Evolutionary conservation across 1,140 invertebrate genomes (phyloP).

Genomic region (Aethina tumida): DNA sequence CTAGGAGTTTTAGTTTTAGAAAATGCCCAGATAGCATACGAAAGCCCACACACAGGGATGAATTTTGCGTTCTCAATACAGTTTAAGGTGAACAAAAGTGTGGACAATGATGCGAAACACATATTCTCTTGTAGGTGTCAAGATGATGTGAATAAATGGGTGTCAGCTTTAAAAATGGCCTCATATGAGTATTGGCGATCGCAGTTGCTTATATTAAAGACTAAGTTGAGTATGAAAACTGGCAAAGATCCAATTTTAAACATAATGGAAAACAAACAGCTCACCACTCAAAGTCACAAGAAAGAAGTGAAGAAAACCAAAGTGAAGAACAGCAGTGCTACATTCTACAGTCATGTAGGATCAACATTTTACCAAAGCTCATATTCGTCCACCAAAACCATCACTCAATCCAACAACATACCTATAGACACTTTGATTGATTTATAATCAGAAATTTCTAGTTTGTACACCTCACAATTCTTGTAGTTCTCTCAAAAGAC

Average conservation of each 20-base stretch:
- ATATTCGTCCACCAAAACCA: constrained; percentile 15
- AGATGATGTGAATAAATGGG: constrained; percentile 33
- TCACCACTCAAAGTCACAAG: constrained; percentile 11
- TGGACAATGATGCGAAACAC: constrained; percentile 32
- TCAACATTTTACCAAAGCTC: constrained; percentile 17
- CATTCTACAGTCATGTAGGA: constrained; percentile 28
- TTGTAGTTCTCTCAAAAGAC: no score
- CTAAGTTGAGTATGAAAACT: constrained; percentile 31
- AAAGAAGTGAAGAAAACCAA: constrained; percentile 23
- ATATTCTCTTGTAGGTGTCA: constrained; percentile 34
- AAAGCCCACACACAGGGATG: constrained; percentile 29
- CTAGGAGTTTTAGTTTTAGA: constrained; percentile 32
- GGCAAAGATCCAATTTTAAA: constrained; percentile 32
- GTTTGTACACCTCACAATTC: no score
- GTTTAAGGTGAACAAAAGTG: constrained; percentile 27
- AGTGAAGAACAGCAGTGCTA: constrained; percentile 26
- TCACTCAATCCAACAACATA: constrained; percentile 11
- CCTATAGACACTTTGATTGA: constrained; percentile 20
- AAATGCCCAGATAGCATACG: constrained; percentile 33
- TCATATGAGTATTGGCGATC: constrained; percentile 35
- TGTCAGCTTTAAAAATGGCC: constrained; percentile 29
- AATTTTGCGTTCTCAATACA: constrained; percentile 33
- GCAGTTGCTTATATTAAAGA: constrained; percentile 29
- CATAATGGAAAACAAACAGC: constrained; percentile 23
- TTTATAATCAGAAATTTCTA: no score